Base-by-base conservation (phyloP, 2,113 vertebrate genomes). In the Otis tarda region DNA sequence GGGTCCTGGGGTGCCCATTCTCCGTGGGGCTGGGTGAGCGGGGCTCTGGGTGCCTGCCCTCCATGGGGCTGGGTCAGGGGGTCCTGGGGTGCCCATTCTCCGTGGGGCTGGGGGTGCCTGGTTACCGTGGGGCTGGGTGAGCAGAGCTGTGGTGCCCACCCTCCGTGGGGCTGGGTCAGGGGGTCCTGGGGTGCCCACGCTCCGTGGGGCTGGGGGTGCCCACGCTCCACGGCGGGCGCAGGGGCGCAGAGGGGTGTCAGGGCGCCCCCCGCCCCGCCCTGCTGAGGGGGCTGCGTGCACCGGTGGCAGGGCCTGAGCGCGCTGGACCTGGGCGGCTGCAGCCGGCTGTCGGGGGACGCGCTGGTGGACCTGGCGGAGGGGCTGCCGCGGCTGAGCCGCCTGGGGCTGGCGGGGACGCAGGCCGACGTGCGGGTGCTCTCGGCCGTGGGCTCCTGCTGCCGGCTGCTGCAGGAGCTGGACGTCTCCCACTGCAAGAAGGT, bases 251-350 rank as follows among this genome's bases (percentile, higher is more conserved):
- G 28, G 55, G 45, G 13, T 24, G 21, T 14, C 3, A 0, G 37
- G 6, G 30, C 31, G 27, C 49, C 74, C 3, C 30, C 43, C 4
- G 1, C 16, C 56, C 11, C 45, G 0, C 49, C 35, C 21, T 3
- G 1, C 86, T 74, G 52, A 89, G 39, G 37, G 31, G 16, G 37
- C 37, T 37, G 37, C 37, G 5, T 47, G 41, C 56, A 45, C 24
- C 5, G 25, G 0, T 3, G 5, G 25, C 94, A 98, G 97, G 67
- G 11, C n/a, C 92, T 98, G 69, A 91, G 20, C 12, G 60, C 45
- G 8, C 88, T 98, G 93, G 93, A 97, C 25, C 88, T 98, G 55
- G 49, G 33, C 1, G 92, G 95, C 92, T 98, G 97, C 61, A 68
- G 52, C 59, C 96, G 97, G 6, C 87, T 98, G 10, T 95, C 96